Base-by-base conservation (phyloP, 2,888 invertebrate genomes). In the Trisateles emortualis region DNA sequence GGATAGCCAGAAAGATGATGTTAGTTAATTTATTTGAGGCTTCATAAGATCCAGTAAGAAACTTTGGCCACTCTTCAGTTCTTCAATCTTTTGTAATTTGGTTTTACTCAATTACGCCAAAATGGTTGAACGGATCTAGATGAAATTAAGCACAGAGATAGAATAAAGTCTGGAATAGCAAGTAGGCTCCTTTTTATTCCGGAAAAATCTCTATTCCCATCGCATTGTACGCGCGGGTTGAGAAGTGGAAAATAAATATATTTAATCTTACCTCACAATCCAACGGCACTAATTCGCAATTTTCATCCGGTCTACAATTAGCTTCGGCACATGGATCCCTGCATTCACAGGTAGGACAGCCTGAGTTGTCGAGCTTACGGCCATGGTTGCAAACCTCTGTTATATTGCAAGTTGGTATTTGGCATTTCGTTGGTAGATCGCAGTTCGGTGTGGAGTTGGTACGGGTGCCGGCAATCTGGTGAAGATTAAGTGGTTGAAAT, bases 281-380 rank as follows among this genome's bases (percentile, higher is more conserved):
- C 68, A 92, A 76, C 14, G 89, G 86, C 50, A 92, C 85, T 43
- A 92, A 76, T 38, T 92, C 90, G 41, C 92, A 92, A 8, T 82
- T 86, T 67, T 92, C 96, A 56, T 95, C 95, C 0, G 94, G 92
- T 60, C 94, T 86, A 66, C 96, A 96, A 33, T 94, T 94, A 5
- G 96, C 94, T 52, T 95, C 95, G n/a, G 94, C 94, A 76, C 97
- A 97, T 0, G 96, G 96, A 77, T 97, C 95, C 9, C 95, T 89
- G 77, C 97, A 97, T 43, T 93, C 92, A 76, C 97, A 97, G 0
- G 94, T 95, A 0, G 95, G 94, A 73, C 97, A 97, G 0, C 96
- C 96, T 8, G 90, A 92, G 1, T 84, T 87, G 68, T 93, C 87
- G 39, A 93, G 61, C 19, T 80, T 76, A 1, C 80, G 66, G 0